A percentile compares a stretch with the other conserved stretches of the same genome.
Conservation (phyloP, 2,888 invertebrate species). For the Bugulina stolonifera region DNA sequence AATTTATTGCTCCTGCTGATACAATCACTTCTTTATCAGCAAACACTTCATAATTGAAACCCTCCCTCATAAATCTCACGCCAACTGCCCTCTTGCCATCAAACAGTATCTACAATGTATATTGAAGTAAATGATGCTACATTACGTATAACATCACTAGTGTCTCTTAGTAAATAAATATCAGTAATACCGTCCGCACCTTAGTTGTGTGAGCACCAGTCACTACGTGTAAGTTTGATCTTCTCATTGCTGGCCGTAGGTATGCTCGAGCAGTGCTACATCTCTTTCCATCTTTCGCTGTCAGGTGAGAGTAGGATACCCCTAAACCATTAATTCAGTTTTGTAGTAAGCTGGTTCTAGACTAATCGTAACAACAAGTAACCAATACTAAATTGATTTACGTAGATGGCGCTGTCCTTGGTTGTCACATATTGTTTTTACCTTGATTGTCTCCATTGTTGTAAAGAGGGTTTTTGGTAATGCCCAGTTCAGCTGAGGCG, state of each 20-base stretch:
- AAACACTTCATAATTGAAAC: conserved; percentile 30
- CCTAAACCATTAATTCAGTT: too few species aligned
- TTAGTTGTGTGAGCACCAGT: neutral
- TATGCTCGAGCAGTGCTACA: conserved; percentile 40
- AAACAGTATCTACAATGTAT: conserved; percentile 31
- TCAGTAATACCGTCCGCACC: neutral
- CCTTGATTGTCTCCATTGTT: conserved; percentile 15
- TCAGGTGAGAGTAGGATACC: neutral
- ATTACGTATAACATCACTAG: too few species aligned
- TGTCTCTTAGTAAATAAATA: neutral
- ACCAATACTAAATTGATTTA: too few species aligned
- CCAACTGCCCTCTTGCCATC: conserved; percentile 39
- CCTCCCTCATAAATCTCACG: conserved; percentile 38
- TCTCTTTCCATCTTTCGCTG: conserved; percentile 35
- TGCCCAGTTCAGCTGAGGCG: neutral
- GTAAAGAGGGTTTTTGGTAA: neutral
- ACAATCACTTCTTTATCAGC: conserved; percentile 43
- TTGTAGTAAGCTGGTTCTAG: too few species aligned
- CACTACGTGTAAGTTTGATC: conserved; percentile 41
- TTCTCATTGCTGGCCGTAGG: neutral
- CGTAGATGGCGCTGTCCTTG: too few species aligned
- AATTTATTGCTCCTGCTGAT: conserved; percentile 49
- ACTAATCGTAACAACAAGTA: too few species aligned
- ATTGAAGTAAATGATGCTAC: too few species aligned
- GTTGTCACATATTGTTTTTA: neutral